These are phyloP conservation scores for Podarcis cretensis DNA, from an alignment of 2,113 vertebrate species.

Conservation along the genomic window DNA sequence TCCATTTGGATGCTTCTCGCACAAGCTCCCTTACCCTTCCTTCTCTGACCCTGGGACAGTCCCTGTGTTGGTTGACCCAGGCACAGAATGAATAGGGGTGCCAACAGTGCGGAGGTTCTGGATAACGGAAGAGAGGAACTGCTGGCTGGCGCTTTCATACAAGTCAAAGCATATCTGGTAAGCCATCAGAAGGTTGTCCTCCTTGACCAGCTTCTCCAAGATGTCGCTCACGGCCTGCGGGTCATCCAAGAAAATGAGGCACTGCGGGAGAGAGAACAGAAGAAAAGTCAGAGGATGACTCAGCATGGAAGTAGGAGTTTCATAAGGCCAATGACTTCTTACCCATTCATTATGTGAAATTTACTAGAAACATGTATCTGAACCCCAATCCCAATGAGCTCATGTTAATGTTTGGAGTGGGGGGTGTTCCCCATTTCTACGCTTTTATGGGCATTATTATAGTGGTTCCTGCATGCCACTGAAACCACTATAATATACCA, in stretches of 20 bases:
- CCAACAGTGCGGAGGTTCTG: slow-evolving; percentile 95
- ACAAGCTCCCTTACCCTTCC: slow-evolving; percentile 80
- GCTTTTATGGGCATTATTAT: no score
- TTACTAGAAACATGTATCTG: not conserved
- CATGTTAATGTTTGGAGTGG: not conserved
- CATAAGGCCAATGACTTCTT: rapidly evolving
- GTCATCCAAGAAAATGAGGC: slow-evolving; percentile 98
- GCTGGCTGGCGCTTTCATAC: slow-evolving; percentile 98
- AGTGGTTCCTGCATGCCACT: no score
- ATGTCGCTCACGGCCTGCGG: slow-evolving; percentile 99
- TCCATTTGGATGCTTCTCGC: not conserved
- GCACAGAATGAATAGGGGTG: slow-evolving; percentile 92
- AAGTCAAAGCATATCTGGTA: slow-evolving; percentile 99
- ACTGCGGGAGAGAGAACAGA: slow-evolving; percentile 74
- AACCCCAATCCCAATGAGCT: no score
- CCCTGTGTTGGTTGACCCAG: slow-evolving; percentile 96
- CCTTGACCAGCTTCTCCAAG: slow-evolving; percentile 96
- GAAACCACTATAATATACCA: no score
- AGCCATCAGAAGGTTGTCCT: slow-evolving; percentile 98
- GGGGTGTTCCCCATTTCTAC: not conserved
- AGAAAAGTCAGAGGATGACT: not conserved
- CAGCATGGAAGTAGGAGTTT: slow-evolving; percentile 7
- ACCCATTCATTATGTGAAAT: not conserved
- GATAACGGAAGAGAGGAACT: slow-evolving; percentile 97
- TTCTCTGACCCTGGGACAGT: slow-evolving; percentile 90